phyloP scores from a whole-genome alignment of 2,888 invertebrate genomes.

The Napeogenes sylphis region DNA sequence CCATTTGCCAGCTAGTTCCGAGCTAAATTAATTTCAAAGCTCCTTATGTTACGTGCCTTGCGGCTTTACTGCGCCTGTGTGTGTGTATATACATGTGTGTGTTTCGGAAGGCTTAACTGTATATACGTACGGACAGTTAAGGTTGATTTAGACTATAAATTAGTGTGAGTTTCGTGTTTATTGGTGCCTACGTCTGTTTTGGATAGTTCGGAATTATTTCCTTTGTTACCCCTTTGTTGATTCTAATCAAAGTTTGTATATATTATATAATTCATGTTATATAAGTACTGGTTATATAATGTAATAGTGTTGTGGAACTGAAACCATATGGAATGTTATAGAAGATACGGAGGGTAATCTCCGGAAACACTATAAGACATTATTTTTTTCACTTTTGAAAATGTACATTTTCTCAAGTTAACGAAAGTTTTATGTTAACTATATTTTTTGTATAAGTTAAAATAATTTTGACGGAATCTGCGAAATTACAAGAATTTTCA shows the following conservation, averaged over 20 bases:
- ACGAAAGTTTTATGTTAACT: no score
- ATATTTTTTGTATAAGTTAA: no score
- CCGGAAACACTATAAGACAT: no score
- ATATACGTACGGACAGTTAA: slow-evolving; percentile 68
- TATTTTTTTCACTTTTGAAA: no score
- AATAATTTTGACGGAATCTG: no score
- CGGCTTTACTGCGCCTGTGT: slow-evolving; percentile 70
- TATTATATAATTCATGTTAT: not conserved
- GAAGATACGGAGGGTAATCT: no score
- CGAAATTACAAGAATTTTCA: no score
- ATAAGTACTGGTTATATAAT: not conserved
- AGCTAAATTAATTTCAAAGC: slow-evolving; percentile 79
- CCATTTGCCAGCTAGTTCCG: slow-evolving; percentile 79
- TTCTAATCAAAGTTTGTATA: slow-evolving; percentile 16
- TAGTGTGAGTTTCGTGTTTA: slow-evolving; percentile 49
- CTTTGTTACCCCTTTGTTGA: slow-evolving; percentile 15
- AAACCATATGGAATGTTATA: no score
- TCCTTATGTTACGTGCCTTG: slow-evolving; percentile 79
- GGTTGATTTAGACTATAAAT: slow-evolving; percentile 73
- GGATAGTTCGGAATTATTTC: slow-evolving; percentile 32
- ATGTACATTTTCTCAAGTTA: no score
- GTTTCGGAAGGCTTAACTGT: slow-evolving; percentile 71
- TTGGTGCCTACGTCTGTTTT: slow-evolving; percentile 30
- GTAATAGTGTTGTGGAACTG: not conserved
- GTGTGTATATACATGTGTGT: slow-evolving; percentile 45